phyloP scores from a whole-genome alignment of 2,797 vertebrate species.

The Schizopygopsis malacanthus region DNA sequence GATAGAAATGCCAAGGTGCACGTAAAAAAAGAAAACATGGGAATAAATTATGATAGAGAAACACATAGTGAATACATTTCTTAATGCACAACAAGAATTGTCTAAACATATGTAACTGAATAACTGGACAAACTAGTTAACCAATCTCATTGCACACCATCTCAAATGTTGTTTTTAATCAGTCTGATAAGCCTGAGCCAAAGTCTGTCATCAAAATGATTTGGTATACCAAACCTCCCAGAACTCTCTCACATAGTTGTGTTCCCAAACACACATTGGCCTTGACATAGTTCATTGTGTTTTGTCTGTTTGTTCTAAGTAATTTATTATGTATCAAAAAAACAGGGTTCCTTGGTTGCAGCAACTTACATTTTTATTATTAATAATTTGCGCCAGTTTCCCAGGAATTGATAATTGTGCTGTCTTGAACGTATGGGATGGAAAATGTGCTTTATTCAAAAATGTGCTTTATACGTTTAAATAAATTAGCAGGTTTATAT shows the following conservation, averaged over 20 bases:
- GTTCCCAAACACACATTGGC: too few species aligned
- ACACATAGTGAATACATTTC: background rate
- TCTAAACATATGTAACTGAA: background rate
- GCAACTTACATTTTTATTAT: background rate
- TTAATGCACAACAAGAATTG: background rate
- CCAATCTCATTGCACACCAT: background rate
- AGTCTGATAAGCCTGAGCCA: background rate
- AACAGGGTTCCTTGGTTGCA: background rate
- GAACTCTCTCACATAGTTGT: background rate
- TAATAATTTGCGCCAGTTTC: background rate
- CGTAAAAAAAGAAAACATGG: background rate
- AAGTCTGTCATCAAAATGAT: background rate
- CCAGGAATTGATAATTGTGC: background rate
- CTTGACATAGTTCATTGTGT: background rate
- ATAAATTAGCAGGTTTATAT: background rate
- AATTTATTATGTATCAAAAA: background rate
- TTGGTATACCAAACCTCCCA: background rate
- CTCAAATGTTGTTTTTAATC: background rate
- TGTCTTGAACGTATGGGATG: background rate
- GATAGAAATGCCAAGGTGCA: background rate
- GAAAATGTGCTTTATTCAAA: background rate
- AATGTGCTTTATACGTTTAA: background rate
- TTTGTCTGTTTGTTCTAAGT: background rate
- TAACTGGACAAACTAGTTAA: background rate
- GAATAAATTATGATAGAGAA: background rate